phyloP scores from a whole-genome alignment of 92 coral and sea anemone genomes.

The Parazoanthus swiftii region DNA sequence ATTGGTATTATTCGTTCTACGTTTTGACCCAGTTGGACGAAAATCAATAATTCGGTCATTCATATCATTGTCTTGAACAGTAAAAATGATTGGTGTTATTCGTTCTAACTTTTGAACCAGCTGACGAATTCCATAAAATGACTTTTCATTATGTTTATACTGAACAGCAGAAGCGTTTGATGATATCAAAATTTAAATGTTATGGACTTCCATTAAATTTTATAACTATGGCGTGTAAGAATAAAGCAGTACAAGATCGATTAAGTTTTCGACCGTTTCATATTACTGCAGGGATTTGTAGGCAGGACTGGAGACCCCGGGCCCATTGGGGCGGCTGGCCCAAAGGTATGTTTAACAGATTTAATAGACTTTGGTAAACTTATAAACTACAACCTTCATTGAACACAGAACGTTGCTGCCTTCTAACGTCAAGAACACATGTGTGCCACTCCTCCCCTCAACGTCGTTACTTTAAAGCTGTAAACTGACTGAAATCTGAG shows the following conservation, averaged over 20 bases:
- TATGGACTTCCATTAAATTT: not conserved
- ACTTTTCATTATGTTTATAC: too few species aligned
- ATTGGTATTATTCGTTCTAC: too few species aligned
- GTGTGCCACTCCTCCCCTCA: not conserved
- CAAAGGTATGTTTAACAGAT: not conserved
- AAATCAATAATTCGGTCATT: too few species aligned
- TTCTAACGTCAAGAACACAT: not conserved
- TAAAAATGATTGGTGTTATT: too few species aligned
- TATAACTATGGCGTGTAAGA: not conserved
- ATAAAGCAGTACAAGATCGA: not conserved
- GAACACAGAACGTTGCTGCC: not conserved
- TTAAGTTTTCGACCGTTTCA: not conserved
- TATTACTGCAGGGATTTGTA: not conserved
- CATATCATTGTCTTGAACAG: too few species aligned
- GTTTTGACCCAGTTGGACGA: too few species aligned
- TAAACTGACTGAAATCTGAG: not conserved
- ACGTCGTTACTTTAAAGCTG: too few species aligned
- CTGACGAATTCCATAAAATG: too few species aligned
- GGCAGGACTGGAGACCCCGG: not conserved
- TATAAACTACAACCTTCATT: not conserved
- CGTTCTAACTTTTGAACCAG: too few species aligned
- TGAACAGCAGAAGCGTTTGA: too few species aligned
- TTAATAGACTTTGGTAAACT: not conserved
- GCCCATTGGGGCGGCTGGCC: not conserved
- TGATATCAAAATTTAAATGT: too few species aligned